phyloP scores from a whole-genome alignment of 1,140 invertebrate species.

The Drosophila pruinosa region DNA sequence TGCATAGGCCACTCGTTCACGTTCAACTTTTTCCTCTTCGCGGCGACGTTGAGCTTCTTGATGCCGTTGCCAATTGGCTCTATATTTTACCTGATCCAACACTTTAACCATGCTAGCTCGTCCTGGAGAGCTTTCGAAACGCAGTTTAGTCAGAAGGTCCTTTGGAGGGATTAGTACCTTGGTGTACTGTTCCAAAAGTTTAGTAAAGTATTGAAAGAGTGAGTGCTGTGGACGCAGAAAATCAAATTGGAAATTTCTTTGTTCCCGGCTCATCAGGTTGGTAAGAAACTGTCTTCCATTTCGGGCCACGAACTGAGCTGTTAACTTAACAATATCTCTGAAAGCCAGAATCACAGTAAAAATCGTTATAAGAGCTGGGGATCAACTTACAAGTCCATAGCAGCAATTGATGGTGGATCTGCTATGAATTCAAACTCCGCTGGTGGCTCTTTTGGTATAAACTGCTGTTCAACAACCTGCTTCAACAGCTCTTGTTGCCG shows the following conservation, averaged over 20 bases:
- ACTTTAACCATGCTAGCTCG: constrained; percentile 87
- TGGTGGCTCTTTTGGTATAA: constrained; percentile 97
- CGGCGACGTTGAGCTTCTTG: constrained; percentile 95
- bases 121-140: constrained; percentile 87
- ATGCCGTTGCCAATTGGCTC: constrained; percentile 98
- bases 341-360: constrained; percentile 61
- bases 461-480: constrained; percentile 91
- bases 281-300: constrained; percentile 99
- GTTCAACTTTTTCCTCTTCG: constrained; percentile 97
- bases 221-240: constrained; percentile 99
- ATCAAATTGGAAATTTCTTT: constrained; percentile 99
- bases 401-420: constrained; percentile 99
- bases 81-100: constrained; percentile 95
- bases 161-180: constrained; percentile 97
- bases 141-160: constrained; percentile 92
- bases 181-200: constrained; percentile 98
- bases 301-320: constrained; percentile 99
- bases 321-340: constrained; percentile 98
- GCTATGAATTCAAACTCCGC: constrained; percentile 98
- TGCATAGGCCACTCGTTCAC: constrained; percentile 97
- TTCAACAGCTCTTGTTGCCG: constrained; percentile 95
- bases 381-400: constrained; percentile 92
- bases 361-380: background rate
- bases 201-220: constrained; percentile 99
- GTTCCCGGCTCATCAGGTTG: constrained; percentile 98